phyloP scores from a whole-genome alignment of 2,797 vertebrate species.

The Erithacus rubecula region DNA sequence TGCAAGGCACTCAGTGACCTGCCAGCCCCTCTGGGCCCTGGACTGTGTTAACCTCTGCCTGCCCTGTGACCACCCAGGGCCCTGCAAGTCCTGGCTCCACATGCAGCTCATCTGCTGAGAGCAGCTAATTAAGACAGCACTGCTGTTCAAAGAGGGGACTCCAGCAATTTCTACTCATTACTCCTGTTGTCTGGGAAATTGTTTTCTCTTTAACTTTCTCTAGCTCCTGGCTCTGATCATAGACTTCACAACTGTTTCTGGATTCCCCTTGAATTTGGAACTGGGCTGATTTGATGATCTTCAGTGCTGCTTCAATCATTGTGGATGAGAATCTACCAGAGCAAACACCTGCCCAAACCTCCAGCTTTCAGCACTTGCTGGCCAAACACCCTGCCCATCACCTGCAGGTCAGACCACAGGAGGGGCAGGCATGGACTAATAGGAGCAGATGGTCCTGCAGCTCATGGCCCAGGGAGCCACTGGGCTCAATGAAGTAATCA shows the following conservation, averaged over 20 bases:
- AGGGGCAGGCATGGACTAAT: background rate
- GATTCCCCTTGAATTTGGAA: background rate
- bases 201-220: background rate
- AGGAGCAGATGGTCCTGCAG: constrained; percentile 40
- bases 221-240: background rate
- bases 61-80: background rate
- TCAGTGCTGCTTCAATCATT: background rate
- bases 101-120: background rate
- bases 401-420: background rate
- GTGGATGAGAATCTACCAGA: background rate
- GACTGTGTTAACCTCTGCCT: background rate
- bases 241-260: background rate
- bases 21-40: background rate
- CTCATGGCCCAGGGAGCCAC: background rate
- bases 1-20: background rate
- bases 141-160: background rate
- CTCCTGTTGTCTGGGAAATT: background rate
- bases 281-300: background rate
- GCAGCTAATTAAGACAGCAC: background rate
- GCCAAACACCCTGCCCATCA: background rate
- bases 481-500: background rate
- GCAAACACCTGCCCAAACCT: background rate
- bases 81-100: background rate
- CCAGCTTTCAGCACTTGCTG: background rate
- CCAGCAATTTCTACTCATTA: background rate